Evolutionary conservation across 2,113 vertebrate species (phyloP).

Genomic region (Balaeniceps rex): DNA sequence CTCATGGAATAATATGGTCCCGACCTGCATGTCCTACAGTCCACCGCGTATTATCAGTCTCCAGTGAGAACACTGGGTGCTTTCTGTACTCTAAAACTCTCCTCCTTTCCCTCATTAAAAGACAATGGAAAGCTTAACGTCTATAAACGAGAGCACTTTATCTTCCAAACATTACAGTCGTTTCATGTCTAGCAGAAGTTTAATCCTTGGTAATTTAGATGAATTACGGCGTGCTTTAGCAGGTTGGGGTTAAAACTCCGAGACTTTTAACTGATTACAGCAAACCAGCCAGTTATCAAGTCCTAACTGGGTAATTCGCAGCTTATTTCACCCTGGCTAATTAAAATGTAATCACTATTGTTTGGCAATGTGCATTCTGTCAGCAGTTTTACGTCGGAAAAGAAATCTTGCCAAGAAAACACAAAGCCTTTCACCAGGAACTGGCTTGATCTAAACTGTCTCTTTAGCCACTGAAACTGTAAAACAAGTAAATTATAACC

Average conservation of each 20-base stretch:
- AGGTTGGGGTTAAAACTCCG: slow-evolving; percentile 30
- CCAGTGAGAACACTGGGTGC: not conserved
- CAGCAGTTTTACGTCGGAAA: slow-evolving; percentile 62
- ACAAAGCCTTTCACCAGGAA: slow-evolving; percentile 37
- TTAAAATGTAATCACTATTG: slow-evolving; percentile 74
- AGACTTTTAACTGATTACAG: slow-evolving; percentile 28
- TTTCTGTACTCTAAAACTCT: not conserved
- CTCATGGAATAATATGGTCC: not conserved
- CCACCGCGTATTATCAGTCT: not conserved
- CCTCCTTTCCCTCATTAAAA: not conserved
- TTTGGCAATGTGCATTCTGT: slow-evolving; percentile 55
- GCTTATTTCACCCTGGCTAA: slow-evolving; percentile 57
- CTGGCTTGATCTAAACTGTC: slow-evolving; percentile 11
- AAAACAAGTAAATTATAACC: slow-evolving; percentile 56
- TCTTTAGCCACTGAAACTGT: slow-evolving; percentile 55
- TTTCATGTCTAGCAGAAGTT: not conserved
- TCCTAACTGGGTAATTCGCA: slow-evolving; percentile 64
- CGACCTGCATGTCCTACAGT: not conserved
- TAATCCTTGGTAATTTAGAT: slow-evolving; percentile 36
- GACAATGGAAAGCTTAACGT: not conserved
- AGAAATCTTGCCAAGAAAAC: slow-evolving; percentile 60
- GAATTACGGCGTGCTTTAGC: not conserved
- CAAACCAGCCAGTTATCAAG: slow-evolving; percentile 39
- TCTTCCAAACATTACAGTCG: not conserved
- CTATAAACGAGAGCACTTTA: not conserved